A percentile compares a stretch with the other conserved stretches of the same genome.
Evolutionary conservation across 1,140 invertebrate species (phyloP).

Genomic region (Antheraea pernyi): DNA sequence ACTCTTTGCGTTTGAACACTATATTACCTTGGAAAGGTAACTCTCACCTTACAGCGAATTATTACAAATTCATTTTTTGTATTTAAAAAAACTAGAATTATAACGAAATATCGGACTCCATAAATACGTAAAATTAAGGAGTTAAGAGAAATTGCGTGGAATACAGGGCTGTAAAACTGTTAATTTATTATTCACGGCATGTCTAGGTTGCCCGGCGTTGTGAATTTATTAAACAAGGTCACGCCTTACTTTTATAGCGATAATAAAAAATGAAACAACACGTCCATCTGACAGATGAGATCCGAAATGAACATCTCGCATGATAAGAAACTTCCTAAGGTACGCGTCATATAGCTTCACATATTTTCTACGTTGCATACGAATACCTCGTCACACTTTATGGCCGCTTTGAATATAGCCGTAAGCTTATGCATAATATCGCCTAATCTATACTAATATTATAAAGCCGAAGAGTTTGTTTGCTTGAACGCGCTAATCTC

Average conservation of each 20-base stretch:
- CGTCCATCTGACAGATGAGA: constrained; percentile 61
- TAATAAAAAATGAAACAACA: constrained; percentile 67
- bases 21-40: too few relatives aligned
- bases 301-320: constrained; percentile 49
- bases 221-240: constrained; percentile 46
- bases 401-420: too few relatives aligned
- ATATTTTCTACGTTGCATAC: too few relatives aligned
- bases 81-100: neutral
- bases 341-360: neutral
- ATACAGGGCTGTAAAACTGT: constrained; percentile 27
- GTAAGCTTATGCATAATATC: too few relatives aligned
- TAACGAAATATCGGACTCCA: neutral
- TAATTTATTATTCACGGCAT: constrained; percentile 47
- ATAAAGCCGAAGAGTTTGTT: too few relatives aligned
- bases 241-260: constrained; percentile 56
- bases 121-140: constrained; percentile 2
- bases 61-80: too few relatives aligned
- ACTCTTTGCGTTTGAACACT: too few relatives aligned
- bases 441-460: too few relatives aligned
- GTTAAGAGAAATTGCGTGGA: constrained; percentile 8
- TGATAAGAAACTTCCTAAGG: constrained; percentile 23
- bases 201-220: constrained; percentile 20
- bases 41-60: too few relatives aligned
- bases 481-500: too few relatives aligned
- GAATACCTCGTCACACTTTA: too few relatives aligned